Conservation (phyloP, 2,888 invertebrate species). For the Caenorhabditis drosophilae region DNA sequence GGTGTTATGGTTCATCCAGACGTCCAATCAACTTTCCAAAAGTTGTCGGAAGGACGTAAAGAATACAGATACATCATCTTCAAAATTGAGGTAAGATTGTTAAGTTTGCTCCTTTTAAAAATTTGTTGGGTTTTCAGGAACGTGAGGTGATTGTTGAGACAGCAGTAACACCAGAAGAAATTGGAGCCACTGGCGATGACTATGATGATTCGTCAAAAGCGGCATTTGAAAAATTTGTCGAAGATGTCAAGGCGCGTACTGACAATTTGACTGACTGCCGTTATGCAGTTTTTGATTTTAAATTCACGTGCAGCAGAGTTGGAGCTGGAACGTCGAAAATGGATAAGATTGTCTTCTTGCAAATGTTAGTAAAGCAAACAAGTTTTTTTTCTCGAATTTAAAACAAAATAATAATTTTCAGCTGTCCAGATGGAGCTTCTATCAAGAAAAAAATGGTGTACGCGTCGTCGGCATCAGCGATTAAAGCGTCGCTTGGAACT, state of each 20-base stretch:
- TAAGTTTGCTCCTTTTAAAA: background rate
- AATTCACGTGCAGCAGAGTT: constrained; percentile 85
- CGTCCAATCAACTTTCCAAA: constrained; percentile 68
- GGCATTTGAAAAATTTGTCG: constrained; percentile 90
- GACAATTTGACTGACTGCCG: constrained; percentile 85
- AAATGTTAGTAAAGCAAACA: constrained; percentile 76
- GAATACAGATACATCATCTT: constrained; percentile 69
- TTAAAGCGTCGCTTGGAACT: constrained; percentile 87
- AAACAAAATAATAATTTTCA: constrained; percentile 51
- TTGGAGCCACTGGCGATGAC: constrained; percentile 58
- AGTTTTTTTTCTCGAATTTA: background rate
- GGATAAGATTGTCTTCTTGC: constrained; percentile 96
- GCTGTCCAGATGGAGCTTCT: constrained; percentile 94
- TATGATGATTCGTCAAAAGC: constrained; percentile 71
- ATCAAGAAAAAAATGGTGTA: constrained; percentile 83
- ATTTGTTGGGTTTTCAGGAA: constrained; percentile 45
- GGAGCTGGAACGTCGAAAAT: constrained; percentile 93
- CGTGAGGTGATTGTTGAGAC: constrained; percentile 68
- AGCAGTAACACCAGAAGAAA: constrained; percentile 64
- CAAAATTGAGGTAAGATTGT: constrained; percentile 64
- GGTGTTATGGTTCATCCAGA: constrained; percentile 69
- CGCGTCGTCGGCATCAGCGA: constrained; percentile 93
- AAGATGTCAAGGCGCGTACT: constrained; percentile 81
- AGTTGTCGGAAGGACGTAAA: constrained; percentile 67
- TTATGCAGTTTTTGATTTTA: constrained; percentile 93